These are phyloP conservation scores for Paramacrobiotus metropolitanus DNA, from an alignment of 1,140 invertebrate genomes.

Conservation along the genomic window DNA sequence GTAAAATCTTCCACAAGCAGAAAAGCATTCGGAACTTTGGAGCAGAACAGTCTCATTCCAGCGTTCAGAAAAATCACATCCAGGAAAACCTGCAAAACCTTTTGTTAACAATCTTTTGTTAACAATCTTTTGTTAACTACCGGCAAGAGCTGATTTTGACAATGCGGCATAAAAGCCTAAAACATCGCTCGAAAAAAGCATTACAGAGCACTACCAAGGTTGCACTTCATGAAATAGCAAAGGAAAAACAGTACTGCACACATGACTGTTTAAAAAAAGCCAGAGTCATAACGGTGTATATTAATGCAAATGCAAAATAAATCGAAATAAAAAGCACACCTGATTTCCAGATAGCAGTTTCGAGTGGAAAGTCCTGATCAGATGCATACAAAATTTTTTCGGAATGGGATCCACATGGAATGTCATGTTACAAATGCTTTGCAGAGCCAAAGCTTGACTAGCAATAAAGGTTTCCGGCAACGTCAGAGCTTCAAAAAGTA, in stretches of 20 bases:
- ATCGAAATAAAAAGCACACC: too few species aligned
- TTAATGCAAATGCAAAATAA: too few species aligned
- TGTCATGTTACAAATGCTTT: not conserved
- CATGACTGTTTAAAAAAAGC: too few species aligned
- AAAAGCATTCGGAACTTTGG: not conserved
- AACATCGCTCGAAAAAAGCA: too few species aligned
- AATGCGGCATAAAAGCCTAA: too few species aligned
- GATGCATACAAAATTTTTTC: too few species aligned
- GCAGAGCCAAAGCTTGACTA: not conserved
- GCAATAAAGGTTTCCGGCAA: not conserved
- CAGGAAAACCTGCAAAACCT: not conserved
- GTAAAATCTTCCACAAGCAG: not conserved
- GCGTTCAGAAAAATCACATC: not conserved
- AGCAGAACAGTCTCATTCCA: not conserved
- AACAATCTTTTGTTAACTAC: not conserved
- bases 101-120: not conserved
- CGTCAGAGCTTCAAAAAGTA: not conserved
- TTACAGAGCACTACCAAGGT: too few species aligned
- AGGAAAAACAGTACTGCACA: too few species aligned
- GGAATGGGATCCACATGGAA: not conserved
- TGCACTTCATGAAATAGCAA: too few species aligned
- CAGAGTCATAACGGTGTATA: too few species aligned
- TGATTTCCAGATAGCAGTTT: too few species aligned
- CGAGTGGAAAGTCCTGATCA: too few species aligned
- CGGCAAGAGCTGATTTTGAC: not conserved